A percentile compares a stretch with the other conserved stretches of the same genome.
These are phyloP conservation scores for Syrista parreyssii DNA, from an alignment of 2,888 invertebrate genomes.

Conservation along the genomic window DNA sequence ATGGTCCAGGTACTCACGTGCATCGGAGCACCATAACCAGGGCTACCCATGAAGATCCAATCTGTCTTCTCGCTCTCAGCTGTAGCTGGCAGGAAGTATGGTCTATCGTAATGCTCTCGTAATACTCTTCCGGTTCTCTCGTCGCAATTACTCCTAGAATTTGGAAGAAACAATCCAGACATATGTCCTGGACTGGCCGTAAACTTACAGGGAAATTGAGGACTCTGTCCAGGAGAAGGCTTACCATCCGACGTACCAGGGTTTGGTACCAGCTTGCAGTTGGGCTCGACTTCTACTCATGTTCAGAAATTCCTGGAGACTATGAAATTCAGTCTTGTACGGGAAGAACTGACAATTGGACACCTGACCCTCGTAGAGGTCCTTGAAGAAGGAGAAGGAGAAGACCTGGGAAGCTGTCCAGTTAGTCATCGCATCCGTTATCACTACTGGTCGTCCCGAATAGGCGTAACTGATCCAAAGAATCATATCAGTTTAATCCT, in stretches of 20 bases:
- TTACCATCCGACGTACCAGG: slow-evolving; percentile 82
- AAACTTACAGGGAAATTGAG: no score
- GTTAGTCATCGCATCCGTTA: slow-evolving; percentile 82
- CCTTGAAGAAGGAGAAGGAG: slow-evolving; percentile 84
- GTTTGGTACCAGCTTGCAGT: slow-evolving; percentile 70
- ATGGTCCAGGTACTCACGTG: slow-evolving; percentile 75
- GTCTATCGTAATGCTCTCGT: slow-evolving; percentile 81
- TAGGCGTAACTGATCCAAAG: slow-evolving; percentile 72
- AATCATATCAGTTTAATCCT: slow-evolving; percentile 18
- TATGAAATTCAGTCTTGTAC: slow-evolving; percentile 87
- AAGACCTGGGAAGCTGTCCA: slow-evolving; percentile 87
- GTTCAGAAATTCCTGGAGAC: slow-evolving; percentile 82
- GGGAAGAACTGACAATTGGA: slow-evolving; percentile 92
- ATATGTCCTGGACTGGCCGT: no score
- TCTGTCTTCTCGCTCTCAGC: slow-evolving; percentile 92
- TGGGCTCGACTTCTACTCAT: slow-evolving; percentile 81
- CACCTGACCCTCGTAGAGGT: slow-evolving; percentile 72
- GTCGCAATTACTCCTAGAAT: slow-evolving; percentile 90
- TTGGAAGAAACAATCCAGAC: not conserved
- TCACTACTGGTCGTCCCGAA: slow-evolving; percentile 82
- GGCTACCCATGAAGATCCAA: slow-evolving; percentile 98
- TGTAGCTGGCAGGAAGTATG: slow-evolving; percentile 88
- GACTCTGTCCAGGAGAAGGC: slow-evolving; percentile 40
- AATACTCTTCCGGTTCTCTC: slow-evolving; percentile 82
- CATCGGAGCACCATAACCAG: slow-evolving; percentile 94